phyloP scores from a whole-genome alignment of 2,113 vertebrate genomes.

The Eubucco bourcierii region DNA sequence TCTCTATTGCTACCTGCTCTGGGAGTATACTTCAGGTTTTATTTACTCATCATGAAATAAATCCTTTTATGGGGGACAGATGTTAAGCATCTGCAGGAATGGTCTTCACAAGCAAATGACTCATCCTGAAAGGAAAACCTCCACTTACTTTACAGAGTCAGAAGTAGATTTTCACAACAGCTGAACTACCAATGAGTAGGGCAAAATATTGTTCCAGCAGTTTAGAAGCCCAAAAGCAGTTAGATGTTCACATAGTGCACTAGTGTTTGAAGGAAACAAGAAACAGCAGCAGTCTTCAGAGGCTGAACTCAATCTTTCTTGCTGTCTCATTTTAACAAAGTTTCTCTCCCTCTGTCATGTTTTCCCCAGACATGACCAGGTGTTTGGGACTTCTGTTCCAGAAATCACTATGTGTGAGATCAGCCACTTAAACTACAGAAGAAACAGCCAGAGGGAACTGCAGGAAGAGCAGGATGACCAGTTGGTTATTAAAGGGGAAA shows the following conservation, averaged over 20 bases:
- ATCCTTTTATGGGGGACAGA: background rate
- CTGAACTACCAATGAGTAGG: background rate
- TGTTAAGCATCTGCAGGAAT: background rate
- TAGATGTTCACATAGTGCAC: background rate
- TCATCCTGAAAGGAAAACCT: background rate
- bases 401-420: background rate
- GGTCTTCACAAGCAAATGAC: background rate
- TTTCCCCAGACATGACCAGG: background rate
- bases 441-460: constrained; percentile 40
- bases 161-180: background rate
- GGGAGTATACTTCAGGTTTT: background rate
- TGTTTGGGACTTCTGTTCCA: background rate
- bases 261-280: background rate
- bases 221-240: background rate
- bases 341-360: background rate
- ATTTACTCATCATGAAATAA: background rate
- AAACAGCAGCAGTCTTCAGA: background rate
- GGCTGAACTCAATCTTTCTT: background rate
- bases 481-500: background rate
- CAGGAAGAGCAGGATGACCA: constrained; percentile 4
- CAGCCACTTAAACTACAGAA: background rate
- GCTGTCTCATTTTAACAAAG: background rate
- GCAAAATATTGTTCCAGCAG: background rate
- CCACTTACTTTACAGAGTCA: background rate
- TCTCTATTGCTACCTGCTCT: background rate